Conservation (phyloP, 1,140 invertebrate species). For the Leptoteleia sp. region DNA sequence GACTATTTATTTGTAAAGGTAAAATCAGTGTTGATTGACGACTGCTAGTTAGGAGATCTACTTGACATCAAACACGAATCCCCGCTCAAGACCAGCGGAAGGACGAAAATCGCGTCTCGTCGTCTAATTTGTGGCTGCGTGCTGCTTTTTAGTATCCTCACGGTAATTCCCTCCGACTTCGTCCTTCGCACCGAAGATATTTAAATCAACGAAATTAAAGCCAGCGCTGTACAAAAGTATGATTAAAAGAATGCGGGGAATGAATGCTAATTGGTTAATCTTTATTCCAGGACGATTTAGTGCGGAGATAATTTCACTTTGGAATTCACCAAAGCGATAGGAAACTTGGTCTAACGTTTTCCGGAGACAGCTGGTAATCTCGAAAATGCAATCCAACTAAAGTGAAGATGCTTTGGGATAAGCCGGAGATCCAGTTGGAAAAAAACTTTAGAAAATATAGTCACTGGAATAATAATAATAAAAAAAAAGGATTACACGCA, state of each 20-base stretch:
- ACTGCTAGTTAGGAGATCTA: slow-evolving; percentile 7
- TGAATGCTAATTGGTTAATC: slow-evolving; percentile 64
- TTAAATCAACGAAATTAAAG: slow-evolving; percentile 62
- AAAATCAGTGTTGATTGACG: too few species aligned
- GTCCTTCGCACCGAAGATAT: slow-evolving; percentile 44
- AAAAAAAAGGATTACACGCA: neutral
- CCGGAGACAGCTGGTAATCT: slow-evolving; percentile 60
- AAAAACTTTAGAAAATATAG: slow-evolving; percentile 15
- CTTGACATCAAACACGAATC: slow-evolving; percentile 23
- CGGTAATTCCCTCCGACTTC: slow-evolving; percentile 25
- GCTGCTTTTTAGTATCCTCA: slow-evolving; percentile 39
- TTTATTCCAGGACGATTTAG: slow-evolving; percentile 59
- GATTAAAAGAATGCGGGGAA: slow-evolving; percentile 62
- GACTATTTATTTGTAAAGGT: too few species aligned
- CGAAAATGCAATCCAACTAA: slow-evolving; percentile 61
- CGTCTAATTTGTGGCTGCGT: slow-evolving; percentile 51
- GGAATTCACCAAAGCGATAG: slow-evolving; percentile 52
- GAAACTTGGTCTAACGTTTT: slow-evolving; percentile 46
- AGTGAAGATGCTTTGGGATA: slow-evolving; percentile 18
- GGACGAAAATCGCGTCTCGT: slow-evolving; percentile 28
- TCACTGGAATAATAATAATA: slow-evolving; percentile 3
- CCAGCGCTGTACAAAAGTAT: slow-evolving; percentile 52
- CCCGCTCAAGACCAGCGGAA: slow-evolving; percentile 10
- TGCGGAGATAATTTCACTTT: slow-evolving; percentile 52
- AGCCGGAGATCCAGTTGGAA: slow-evolving; percentile 6